Evolutionary conservation across 2,888 invertebrate species (phyloP), one percentile per base, ranked within the genome.

Genomic region (Chelonus formosanus): DNA sequence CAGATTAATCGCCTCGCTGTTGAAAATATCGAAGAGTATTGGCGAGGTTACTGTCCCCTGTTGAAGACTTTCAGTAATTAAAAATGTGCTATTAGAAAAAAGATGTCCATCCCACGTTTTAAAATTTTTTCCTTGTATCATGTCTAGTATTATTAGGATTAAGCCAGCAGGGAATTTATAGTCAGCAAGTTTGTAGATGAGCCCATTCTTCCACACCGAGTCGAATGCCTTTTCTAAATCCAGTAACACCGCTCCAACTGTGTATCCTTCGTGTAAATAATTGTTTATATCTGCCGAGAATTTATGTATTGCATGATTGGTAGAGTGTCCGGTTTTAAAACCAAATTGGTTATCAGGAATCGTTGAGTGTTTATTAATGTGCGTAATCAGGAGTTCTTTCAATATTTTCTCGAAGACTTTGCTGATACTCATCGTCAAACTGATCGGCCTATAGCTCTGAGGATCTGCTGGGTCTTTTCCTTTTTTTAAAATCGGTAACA

Each of bases 401-500:
- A 70, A 68, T 3, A 69, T 3, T 4, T 43, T 54, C 61, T 73
- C 70, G 40, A 40, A 69, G 0, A 69, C 57, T 66, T 71, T 71
- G 36, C 70, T 69, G 5, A 68, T 62, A 4, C 43, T 66, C 0
- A 53, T 43, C 0, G 70, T 71, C 0, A 71, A 40, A 20, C 71
- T 71, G 5, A 73, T 73, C 3, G 72, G 71, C 6, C 71, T 6
- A n/a, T 71, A 73, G 44, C 71, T 73, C 0, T 63, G 3, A 0
- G 68, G 65, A 2, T 69, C 50, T 0, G 20, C 10, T 0, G 64
- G 35, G 5, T 58, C 59, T 65, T 75, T 70, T 4, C 60, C 68
- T 48, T 71, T 65, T 50, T 74, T 72, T 2, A 56, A 36, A 0
- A 72, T 67, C 0, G 70, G 69, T 0, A 72, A 54, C 0, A 70